A percentile compares a stretch with the other conserved stretches of the same genome.
Conservation (phyloP, 2,113 vertebrate genomes). For the Columba livia region DNA sequence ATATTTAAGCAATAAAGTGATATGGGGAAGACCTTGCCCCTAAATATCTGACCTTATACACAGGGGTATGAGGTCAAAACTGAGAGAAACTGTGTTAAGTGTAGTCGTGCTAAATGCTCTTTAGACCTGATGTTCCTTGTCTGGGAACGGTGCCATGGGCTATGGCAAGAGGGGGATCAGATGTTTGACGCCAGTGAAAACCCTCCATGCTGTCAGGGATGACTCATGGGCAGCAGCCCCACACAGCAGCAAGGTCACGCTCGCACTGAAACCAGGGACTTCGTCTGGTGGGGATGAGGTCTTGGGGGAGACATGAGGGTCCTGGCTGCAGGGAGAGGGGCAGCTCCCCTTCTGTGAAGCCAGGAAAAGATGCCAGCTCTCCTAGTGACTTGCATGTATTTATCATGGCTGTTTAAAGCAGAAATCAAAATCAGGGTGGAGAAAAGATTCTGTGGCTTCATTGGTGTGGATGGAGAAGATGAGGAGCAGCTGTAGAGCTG, state of each 20-base stretch:
- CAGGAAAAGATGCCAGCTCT: neutral
- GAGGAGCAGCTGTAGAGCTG: neutral
- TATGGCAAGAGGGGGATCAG: neutral
- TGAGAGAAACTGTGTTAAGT: neutral
- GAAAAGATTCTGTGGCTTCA: neutral
- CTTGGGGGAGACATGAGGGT: neutral
- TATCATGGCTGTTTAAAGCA: neutral
- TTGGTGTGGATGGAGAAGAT: neutral
- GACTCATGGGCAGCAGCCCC: neutral
- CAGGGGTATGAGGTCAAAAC: neutral
- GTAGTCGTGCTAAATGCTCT: neutral
- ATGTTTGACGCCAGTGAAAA: neutral
- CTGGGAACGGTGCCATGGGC: neutral
- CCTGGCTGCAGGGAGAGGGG: neutral
- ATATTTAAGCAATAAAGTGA: neutral
- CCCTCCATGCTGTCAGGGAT: neutral
- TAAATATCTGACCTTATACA: neutral
- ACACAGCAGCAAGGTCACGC: fast-evolving
- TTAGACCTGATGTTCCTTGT: neutral
- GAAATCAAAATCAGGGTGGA: neutral
- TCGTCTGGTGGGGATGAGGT: neutral
- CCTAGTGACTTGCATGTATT: neutral
- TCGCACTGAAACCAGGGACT: neutral
- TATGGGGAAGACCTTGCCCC: neutral
- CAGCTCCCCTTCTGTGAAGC: neutral